Percentiles rank a stretch among this genome's conserved stretches.
phyloP scores from a whole-genome alignment of 2,888 invertebrate species.

The Corythucha ciliata region DNA sequence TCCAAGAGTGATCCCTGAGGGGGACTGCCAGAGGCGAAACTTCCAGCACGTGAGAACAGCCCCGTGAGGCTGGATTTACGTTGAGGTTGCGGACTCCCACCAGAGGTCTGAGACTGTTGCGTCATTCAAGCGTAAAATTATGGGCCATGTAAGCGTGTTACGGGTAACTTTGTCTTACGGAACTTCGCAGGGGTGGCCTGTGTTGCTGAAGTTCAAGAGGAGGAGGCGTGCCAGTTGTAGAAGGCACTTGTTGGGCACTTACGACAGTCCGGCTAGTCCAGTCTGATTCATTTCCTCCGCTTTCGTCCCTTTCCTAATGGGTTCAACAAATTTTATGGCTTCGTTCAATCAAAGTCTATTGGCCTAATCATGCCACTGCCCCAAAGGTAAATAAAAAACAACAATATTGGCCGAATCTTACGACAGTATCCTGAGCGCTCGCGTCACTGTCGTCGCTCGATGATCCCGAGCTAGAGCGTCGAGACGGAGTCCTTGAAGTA shows the following conservation, averaged over 20 bases:
- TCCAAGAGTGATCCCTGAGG: constrained; percentile 72
- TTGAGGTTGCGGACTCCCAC: constrained; percentile 44
- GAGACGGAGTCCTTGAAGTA: constrained; percentile 28
- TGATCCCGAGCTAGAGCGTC: constrained; percentile 24
- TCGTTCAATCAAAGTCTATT: not conserved
- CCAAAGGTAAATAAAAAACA: not conserved
- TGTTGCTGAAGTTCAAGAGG: not conserved
- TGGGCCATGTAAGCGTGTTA: not conserved
- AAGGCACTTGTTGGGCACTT: constrained; percentile 21
- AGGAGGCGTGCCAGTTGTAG: not conserved
- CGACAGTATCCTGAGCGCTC: constrained; percentile 24
- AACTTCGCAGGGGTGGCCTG: constrained; percentile 5
- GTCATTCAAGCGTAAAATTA: not conserved
- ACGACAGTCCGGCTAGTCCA: constrained; percentile 41
- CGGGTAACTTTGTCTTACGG: not conserved
- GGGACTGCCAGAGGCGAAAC: constrained; percentile 32
- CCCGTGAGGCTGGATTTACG: constrained; percentile 53
- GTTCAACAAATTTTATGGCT: not conserved
- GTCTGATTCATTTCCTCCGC: constrained; percentile 64
- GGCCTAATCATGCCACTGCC: not conserved
- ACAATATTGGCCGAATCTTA: constrained; percentile 11
- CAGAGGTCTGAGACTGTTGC: constrained; percentile 18
- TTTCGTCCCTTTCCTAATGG: constrained; percentile 47
- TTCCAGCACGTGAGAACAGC: constrained; percentile 32
- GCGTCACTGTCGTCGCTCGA: constrained; percentile 28